phyloP scores from a whole-genome alignment of 2,113 vertebrate genomes.

The Oxygymnocypris stewartii region DNA sequence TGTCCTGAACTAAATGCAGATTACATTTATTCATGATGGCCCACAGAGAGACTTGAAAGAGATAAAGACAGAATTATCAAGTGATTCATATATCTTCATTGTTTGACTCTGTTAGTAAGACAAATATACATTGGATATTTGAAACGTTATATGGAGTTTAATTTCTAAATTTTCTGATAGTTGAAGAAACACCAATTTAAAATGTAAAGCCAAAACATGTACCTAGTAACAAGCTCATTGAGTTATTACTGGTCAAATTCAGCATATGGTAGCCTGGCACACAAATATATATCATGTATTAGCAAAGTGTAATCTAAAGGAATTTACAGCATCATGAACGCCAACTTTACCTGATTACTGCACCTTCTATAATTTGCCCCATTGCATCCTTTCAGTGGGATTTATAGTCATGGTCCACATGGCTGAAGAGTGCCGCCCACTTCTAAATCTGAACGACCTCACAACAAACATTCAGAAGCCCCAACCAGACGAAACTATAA shows the following conservation, averaged over 20 bases:
- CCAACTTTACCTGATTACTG: constrained; percentile 65
- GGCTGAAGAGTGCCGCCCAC: constrained; percentile 59
- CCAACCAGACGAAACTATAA: constrained; percentile 66
- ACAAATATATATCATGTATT: constrained; percentile 39
- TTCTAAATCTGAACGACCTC: constrained; percentile 59
- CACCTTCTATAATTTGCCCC: constrained; percentile 62
- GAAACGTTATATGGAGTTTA: not conserved
- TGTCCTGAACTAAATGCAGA: not conserved
- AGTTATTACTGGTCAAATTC: constrained; percentile 4
- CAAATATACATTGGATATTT: not conserved
- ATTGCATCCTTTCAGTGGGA: constrained; percentile 67
- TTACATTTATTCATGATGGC: not conserved
- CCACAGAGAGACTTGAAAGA: not conserved
- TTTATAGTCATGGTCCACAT: constrained; percentile 56
- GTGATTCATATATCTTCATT: not conserved
- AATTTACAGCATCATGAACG: constrained; percentile 61
- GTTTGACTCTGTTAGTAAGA: not conserved
- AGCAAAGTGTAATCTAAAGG: constrained; percentile 54
- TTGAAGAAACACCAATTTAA: not conserved
- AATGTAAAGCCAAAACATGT: constrained; percentile 50
- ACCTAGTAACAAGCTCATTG: not conserved
- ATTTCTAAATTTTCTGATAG: not conserved
- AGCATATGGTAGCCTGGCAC: constrained; percentile 51
- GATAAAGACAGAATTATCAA: not conserved
- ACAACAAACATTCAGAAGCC: constrained; percentile 64